Conservation (phyloP, 2,797 vertebrate species). For the Poecilia wingei region DNA sequence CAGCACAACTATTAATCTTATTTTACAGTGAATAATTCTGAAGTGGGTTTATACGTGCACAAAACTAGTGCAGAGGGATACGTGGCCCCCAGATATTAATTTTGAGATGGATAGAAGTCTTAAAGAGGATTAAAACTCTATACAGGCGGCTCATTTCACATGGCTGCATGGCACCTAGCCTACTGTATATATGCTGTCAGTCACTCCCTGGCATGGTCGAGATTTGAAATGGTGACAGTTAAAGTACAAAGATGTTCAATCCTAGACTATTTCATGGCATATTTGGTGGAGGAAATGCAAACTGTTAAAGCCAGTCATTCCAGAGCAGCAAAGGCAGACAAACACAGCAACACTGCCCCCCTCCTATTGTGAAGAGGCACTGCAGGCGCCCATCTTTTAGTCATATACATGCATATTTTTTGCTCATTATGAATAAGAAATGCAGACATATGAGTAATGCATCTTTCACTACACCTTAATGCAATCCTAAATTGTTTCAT, state of each 20-base stretch:
- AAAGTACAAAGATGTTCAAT: conserved; percentile 83
- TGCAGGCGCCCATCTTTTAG: conserved; percentile 42
- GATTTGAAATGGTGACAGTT: conserved; percentile 83
- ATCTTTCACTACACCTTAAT: background rate
- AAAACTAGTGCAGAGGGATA: conserved; percentile 65
- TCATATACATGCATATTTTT: background rate
- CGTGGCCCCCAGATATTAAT: conserved; percentile 80
- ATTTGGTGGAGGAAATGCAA: conserved; percentile 76
- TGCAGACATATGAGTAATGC: background rate
- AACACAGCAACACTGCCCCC: conserved; percentile 78
- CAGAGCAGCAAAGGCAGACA: conserved; percentile 39
- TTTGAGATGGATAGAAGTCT: conserved; percentile 78
- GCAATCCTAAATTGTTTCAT: background rate
- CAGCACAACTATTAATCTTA: conserved; percentile 79
- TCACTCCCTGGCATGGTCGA: conserved; percentile 75
- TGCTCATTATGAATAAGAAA: background rate
- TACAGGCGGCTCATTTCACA: conserved; percentile 77
- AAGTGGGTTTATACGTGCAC: conserved; percentile 62
- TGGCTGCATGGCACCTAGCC: conserved; percentile 72
- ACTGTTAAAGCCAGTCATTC: conserved; percentile 63
- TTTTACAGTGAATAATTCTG: conserved; percentile 81
- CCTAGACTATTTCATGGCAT: conserved; percentile 80
- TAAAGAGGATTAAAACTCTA: conserved; percentile 83
- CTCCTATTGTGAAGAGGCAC: conserved; percentile 61
- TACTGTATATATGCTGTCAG: conserved; percentile 75